Evolutionary conservation across 2,888 invertebrate species (phyloP).

Genomic region (Neocrepidodera transversa): DNA sequence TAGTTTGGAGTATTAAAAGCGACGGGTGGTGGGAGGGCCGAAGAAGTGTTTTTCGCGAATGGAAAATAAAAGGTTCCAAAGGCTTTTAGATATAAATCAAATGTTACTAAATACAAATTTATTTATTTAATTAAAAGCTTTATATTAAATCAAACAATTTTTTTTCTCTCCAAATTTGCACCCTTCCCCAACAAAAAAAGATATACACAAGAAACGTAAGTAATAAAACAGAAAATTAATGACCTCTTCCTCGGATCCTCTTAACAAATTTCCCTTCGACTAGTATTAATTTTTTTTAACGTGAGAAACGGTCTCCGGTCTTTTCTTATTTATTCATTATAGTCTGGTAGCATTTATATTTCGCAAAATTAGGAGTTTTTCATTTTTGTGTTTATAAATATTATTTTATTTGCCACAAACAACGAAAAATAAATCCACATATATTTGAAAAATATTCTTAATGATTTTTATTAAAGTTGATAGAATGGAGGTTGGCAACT

Average conservation of each 20-base stretch:
- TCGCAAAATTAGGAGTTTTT: no score
- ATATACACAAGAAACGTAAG: slow-evolving; percentile 32
- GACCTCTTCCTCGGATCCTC: slow-evolving; percentile 35
- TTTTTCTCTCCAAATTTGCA: neutral
- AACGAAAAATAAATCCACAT: no score
- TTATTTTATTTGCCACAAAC: no score
- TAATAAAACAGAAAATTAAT: slow-evolving; percentile 38
- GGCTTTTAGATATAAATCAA: no score
- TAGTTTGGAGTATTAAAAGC: slow-evolving; percentile 1
- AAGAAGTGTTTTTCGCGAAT: neutral
- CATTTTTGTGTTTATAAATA: no score
- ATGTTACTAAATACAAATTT: no score
- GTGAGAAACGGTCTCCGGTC: slow-evolving; percentile 20
- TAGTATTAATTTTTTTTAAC: slow-evolving; percentile 25
- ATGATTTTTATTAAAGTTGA: no score
- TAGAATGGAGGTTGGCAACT: no score
- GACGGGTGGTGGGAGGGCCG: neutral
- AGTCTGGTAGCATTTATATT: slow-evolving; percentile 1
- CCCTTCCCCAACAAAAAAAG: slow-evolving; percentile 27
- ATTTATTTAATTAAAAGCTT: slow-evolving; percentile 22
- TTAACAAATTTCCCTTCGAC: slow-evolving; percentile 26
- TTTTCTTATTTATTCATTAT: neutral
- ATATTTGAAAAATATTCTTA: no score
- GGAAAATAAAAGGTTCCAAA: no score
- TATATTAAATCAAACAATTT: slow-evolving; percentile 7